Percentiles rank a stretch among this genome's conserved stretches.
Conservation (phyloP, 2,797 vertebrate genomes). For the Oreochromis grahami region DNA sequence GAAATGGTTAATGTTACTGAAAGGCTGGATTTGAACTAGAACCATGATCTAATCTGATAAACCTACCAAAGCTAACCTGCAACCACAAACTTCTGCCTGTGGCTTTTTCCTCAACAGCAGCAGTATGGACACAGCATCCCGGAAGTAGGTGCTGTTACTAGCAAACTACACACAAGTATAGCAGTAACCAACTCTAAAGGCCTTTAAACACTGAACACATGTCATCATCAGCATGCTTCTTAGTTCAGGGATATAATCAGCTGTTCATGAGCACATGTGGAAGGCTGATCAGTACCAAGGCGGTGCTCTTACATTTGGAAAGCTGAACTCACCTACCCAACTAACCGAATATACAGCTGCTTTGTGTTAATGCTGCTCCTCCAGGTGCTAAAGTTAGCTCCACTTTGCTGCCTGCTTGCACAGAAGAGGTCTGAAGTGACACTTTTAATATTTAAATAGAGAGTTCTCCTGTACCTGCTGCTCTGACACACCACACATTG, state of each 20-base stretch:
- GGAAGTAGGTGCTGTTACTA: neutral
- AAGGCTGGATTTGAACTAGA: neutral
- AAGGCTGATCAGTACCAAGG: neutral
- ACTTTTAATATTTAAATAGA: neutral
- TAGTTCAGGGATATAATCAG: neutral
- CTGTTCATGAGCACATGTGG: neutral
- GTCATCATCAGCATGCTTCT: neutral
- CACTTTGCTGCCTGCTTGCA: neutral
- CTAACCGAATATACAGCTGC: neutral
- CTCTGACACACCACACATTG: neutral
- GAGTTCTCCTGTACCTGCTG: neutral
- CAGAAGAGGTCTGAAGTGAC: neutral
- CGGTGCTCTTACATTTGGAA: neutral
- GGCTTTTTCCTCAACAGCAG: neutral
- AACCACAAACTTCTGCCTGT: neutral
- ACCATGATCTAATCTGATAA: neutral
- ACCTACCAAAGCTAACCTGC: accelerated
- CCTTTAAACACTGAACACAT: neutral
- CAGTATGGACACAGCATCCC: neutral
- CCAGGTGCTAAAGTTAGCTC: neutral
- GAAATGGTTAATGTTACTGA: neutral
- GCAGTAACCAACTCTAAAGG: neutral
- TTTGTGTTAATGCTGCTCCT: neutral
- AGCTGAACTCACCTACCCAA: neutral
- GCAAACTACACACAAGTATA: neutral